Base-by-base conservation (phyloP, 2,888 invertebrate genomes). In the Andricus curvator region DNA sequence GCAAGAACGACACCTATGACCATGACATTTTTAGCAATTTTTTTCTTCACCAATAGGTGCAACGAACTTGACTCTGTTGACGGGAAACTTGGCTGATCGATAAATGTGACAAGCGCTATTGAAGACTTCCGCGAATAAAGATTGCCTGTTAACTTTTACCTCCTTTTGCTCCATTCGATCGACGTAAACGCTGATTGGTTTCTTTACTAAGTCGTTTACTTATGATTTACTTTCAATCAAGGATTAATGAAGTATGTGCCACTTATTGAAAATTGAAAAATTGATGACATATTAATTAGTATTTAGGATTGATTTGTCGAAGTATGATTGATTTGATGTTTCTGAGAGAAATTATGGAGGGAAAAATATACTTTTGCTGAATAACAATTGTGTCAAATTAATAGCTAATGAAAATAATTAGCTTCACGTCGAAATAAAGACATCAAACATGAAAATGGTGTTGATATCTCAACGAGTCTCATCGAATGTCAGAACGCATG, bases 121-220 rank as follows among this genome's bases (percentile, higher is more conserved):
- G 74, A 74, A 33, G 17, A 74, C 74, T 74, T 74, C 74, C 74
- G 33, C 33, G 56, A 74, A 74, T 74, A 74, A 74, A 51, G 74
- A 74, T 60, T 51, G 51, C 70, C 29, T 51, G 70, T 51, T 70
- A 51, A 70, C 51, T 66, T 66, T n/a, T 67, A n/a, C 20, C 41
- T 74, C 33, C 13, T 56, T 70, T 74, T 17, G n/a, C 33, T 60
- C 60, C 70, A 74, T n/a, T 74, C 37, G 56, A 74, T 74, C 37
- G 56, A 74, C 56, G 33, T 74, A 60, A 74, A 56, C 74, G 74
- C 29, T 74, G 51, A 74, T 74, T 74, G 74, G 56, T 60, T 74
- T 74, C 51, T 33, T 74, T 74, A 74, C 51, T 20, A 33, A 33
- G 33, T 33, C 70, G 56, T 51, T 74, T 56, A 56, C 51, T 20